Base-by-base conservation (phyloP, 2,888 invertebrate species). In the Colostygia pectinataria region DNA sequence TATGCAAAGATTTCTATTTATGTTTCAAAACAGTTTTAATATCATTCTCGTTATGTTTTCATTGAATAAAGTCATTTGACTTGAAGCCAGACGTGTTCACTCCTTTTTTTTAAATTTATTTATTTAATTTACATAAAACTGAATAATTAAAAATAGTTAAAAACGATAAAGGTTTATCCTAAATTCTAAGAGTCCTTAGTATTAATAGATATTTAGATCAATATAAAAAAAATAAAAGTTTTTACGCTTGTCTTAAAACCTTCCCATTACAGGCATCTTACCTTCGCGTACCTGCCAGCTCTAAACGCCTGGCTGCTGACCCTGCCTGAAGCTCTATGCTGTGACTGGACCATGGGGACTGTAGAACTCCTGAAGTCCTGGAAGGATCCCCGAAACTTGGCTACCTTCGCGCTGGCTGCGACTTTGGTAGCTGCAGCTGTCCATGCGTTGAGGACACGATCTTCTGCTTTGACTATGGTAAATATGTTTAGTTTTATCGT, bases 261-360 rank as follows among this genome's bases (percentile, higher is more conserved):
- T 1, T 18, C n/a, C 14, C n/a, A 6, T 23, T 71, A 69, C 78
- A 89, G 98, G 55, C 98, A 98, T 77, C 89, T 99, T 50, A 98
- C 98, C 9, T 98, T 96, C 88, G 96, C 97, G 80, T 98, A 98
- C 88, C 92, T 99, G 61, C 94, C 97, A 55, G 95, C 97, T 40
- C 92, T 98, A 59, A 99, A 99, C 87, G 91, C 95, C 43, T 97
- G 97, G 96, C 91, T 99, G 59, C 91, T 99, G 59, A 91, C 98
- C 42, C 94, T 96, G 71, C 99, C 99, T 1, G 95, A 95, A 63
- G 93, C 96, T 63, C 91, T 99, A 45, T 98, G 98, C 88, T 98
- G 98, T 83, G 99, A 99, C 89, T 99, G 98, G 98, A 99, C 98
- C 33, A 99, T 99, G 99, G 98, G 97, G 41, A 97, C 97, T 4